Evolutionary conservation across 2,888 invertebrate genomes (phyloP), one percentile per base, ranked within the genome.

Genomic region (Neoaliturus tenellus): DNA sequence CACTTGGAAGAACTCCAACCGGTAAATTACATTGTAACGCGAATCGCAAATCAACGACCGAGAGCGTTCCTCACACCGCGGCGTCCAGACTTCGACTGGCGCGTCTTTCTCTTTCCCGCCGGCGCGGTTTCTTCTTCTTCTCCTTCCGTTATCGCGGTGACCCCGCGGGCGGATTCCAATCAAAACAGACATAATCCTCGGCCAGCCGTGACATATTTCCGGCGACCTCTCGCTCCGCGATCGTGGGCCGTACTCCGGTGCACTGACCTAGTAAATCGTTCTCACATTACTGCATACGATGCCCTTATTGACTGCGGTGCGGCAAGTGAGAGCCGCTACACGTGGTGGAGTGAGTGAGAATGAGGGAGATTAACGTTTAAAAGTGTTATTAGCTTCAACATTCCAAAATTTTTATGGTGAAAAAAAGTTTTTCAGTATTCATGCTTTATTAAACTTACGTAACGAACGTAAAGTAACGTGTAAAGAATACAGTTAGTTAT

Each of bases 161-260:
- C 62, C 71, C 39, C 20, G 71, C 25, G 23, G 17, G 67, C 33
- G 33, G 31, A 33, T 23, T 62, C 31, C 28, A 17, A 48, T 48
- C 71, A 71, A n/a, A 39, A 35, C 35, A 71, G 10, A 71, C 41
- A 35, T 71, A 41, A 71, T 71, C 71, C 39, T 39, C 71, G 71
- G 71, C 71, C 71, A 71, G 35, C 71, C 71, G 71, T 71, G 71
- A 71, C 71, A 71, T 71, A 39, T 71, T 71, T 71, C 71, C 71
- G 71, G 39, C 39, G 71, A 71, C 71, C 71, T 71, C 39, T 71
- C 71, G 71, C 41, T 39, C 39, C 71, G 6, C n/a, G 35, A 41
- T 20, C 71, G 31, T 33, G 33, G 67, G 71, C 41, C 71, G n/a
- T 71, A 35, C 35, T 67, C 31, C 71, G 71, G 75, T 28, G 41